Evolutionary conservation across 2,113 vertebrate species (phyloP), one percentile per base, ranked within the genome.

Genomic region (Todiramphus chloris): DNA sequence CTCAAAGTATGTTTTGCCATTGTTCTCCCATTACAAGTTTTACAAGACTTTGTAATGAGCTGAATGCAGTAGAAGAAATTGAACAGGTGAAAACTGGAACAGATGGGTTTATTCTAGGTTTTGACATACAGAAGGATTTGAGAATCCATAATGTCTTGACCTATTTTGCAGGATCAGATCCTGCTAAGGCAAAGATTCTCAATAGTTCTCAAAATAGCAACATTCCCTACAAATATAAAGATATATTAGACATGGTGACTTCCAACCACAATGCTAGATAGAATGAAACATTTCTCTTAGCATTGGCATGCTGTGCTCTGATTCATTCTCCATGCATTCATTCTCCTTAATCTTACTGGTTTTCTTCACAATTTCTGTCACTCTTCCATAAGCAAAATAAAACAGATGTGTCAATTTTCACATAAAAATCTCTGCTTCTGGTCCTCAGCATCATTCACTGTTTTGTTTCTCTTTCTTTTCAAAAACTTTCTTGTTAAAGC

Each of bases 121-220:
- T 77, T 86, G 59, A 74, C 50, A 43, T 48, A 51, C 9, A 53
- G 27, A 80, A 83, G 20, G 18, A 74, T 92, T 77, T 88, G 27
- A 64, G 53, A 93, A 74, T 86, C 25, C 43, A 75, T 28, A 60
- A 73, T 70, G 27, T 51, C 76, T 83, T 88, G 55, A 86, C 76
- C 79, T 83, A 56, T 83, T 96, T 93, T 88, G 10, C 51, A 83
- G 51, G 55, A 83, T 90, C 53, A 74, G 87, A 83, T 44, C 64
- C 20, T 33, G 28, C 35, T 72, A 74, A 85, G 31, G 78, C 21
- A 88, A 83, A 70, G n/a, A 41, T 41, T 84, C 39, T 55, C 53
- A 90, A 27, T 67, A 91, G 64, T 78, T 87, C 70, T 91, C 37
- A 46, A 80, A 95, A 91, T 76, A 95, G 75, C n/a, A 94, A 24